Conservation (phyloP, 92 coral and sea anemone species). For the Epizoanthus illoricatus region DNA sequence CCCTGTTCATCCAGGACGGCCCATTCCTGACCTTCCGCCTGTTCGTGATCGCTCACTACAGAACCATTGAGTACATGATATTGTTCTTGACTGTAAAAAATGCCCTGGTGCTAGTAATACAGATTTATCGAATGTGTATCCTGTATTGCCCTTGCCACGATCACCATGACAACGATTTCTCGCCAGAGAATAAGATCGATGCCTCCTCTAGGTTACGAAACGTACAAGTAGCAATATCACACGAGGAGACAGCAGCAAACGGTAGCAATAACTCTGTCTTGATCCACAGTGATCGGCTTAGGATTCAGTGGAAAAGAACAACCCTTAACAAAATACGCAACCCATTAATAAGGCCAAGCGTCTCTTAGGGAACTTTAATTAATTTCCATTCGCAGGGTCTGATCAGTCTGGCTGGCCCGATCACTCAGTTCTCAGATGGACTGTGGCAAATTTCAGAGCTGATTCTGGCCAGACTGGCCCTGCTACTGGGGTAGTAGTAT, state of each 20-base stretch:
- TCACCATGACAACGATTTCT: constrained; percentile 91
- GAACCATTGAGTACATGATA: constrained; percentile 92
- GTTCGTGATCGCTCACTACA: constrained; percentile 86
- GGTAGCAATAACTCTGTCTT: not conserved
- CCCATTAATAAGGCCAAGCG: constrained; percentile 9
- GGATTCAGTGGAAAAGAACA: constrained; percentile 55
- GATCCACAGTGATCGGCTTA: constrained; percentile 44
- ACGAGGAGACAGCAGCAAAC: constrained; percentile 53
- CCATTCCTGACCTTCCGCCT: constrained; percentile 90
- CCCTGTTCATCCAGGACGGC: constrained; percentile 88
- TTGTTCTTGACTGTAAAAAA: constrained; percentile 92
- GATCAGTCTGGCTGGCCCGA: too few relatives aligned
- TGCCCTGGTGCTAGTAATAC: constrained; percentile 82
- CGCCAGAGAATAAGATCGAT: constrained; percentile 87
- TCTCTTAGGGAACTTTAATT: not conserved
- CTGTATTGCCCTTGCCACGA: constrained; percentile 90
- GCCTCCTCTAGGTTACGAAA: constrained; percentile 79
- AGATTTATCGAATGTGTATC: constrained; percentile 89
- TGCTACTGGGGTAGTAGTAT: too few relatives aligned
- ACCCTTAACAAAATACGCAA: constrained; percentile 36
- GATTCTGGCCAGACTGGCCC: too few relatives aligned
- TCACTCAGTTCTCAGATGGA: too few relatives aligned
- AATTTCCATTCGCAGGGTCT: too few relatives aligned
- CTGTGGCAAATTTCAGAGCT: too few relatives aligned
- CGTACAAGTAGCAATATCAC: constrained; percentile 90